phyloP scores from a whole-genome alignment of 2,888 invertebrate genomes.

The Aradus depressus region DNA sequence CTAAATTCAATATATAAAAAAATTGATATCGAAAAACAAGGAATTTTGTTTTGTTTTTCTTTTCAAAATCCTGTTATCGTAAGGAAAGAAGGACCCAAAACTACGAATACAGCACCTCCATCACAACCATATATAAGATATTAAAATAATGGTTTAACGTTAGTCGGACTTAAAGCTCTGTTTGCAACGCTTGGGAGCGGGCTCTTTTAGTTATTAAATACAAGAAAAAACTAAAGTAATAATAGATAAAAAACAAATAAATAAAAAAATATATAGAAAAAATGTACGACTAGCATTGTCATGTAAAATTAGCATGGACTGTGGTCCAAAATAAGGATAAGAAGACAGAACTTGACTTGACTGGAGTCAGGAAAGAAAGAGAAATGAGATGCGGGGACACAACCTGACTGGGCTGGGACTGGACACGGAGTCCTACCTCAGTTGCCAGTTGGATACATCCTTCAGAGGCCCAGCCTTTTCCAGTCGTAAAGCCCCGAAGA shows the following conservation, averaged over 20 bases:
- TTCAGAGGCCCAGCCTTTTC: too few relatives aligned
- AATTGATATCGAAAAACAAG: too few relatives aligned
- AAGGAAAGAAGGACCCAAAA: slow-evolving; percentile 14
- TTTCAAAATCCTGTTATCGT: slow-evolving; percentile 1
- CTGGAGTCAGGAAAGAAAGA: too few relatives aligned
- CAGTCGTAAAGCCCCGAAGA: too few relatives aligned
- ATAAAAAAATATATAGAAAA: slow-evolving; percentile 16
- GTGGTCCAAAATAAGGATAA: too few relatives aligned
- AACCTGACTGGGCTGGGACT: too few relatives aligned
- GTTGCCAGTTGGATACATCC: too few relatives aligned
- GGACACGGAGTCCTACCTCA: too few relatives aligned
- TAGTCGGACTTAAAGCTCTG: slow-evolving; percentile 15
- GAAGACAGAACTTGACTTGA: too few relatives aligned
- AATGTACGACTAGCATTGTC: slow-evolving; percentile 18
- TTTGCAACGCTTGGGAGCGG: slow-evolving; percentile 7
- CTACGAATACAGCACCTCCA: slow-evolving; percentile 13
- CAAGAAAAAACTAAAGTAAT: not conserved
- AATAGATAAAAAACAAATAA: slow-evolving; percentile 12
- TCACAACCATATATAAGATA: slow-evolving; percentile 14
- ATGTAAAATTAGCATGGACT: too few relatives aligned
- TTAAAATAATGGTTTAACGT: slow-evolving; percentile 2
- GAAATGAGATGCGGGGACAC: too few relatives aligned
- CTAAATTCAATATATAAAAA: slow-evolving; percentile 1
- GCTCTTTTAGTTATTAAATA: slow-evolving; percentile 2
- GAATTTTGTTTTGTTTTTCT: too few relatives aligned